Conservation (phyloP, 2,888 invertebrate genomes). For the Microdon myrmicae region DNA sequence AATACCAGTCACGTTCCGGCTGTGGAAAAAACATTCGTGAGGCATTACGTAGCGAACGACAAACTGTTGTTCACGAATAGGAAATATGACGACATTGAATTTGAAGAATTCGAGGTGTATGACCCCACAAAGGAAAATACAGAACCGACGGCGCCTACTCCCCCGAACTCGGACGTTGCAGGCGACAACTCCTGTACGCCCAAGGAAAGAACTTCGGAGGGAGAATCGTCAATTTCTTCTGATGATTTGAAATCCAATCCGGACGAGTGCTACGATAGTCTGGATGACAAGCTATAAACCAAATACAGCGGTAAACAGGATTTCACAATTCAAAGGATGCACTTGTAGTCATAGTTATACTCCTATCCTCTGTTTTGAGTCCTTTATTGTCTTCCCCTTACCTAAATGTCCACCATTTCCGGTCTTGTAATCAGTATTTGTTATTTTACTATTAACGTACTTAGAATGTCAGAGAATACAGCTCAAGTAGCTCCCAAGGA, state of each 20-base stretch:
- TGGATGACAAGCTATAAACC: slow-evolving; percentile 60
- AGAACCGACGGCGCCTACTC: slow-evolving; percentile 44
- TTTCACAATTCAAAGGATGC: slow-evolving; percentile 23
- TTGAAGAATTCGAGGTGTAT: slow-evolving; percentile 82
- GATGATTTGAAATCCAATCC: slow-evolving; percentile 44
- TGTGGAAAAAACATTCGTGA: slow-evolving; percentile 69
- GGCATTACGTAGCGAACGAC: slow-evolving; percentile 73
- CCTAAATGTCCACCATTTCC: no score
- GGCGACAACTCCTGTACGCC: slow-evolving; percentile 7
- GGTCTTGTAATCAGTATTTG: slow-evolving; percentile 41
- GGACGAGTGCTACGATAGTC: slow-evolving; percentile 61
- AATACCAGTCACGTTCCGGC: slow-evolving; percentile 59
- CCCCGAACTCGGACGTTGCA: slow-evolving; percentile 48
- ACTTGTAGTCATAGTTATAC: slow-evolving; percentile 32
- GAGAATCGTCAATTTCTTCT: slow-evolving; percentile 23
- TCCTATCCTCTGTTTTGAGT: slow-evolving; percentile 7
- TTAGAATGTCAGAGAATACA: no score
- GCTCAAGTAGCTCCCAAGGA: no score
- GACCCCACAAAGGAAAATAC: slow-evolving; percentile 66
- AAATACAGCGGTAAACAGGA: background rate
- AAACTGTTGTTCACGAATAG: slow-evolving; percentile 72
- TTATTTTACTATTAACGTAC: slow-evolving; percentile 30
- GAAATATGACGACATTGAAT: slow-evolving; percentile 85
- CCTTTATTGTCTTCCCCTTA: no score
- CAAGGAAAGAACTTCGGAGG: background rate